These are phyloP conservation scores for Mylabris phalerata DNA, from an alignment of 1,140 invertebrate genomes.

Conservation along the genomic window DNA sequence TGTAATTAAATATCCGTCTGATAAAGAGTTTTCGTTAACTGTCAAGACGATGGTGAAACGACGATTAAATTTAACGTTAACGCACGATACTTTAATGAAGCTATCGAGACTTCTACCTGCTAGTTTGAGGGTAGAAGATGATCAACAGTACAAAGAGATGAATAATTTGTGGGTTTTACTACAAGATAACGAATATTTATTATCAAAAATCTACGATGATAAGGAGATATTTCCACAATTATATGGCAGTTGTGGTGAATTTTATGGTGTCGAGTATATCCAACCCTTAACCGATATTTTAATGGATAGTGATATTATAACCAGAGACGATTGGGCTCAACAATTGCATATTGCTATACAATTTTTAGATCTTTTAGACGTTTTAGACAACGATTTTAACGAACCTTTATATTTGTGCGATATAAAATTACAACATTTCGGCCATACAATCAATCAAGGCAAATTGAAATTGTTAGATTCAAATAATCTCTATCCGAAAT, in stretches of 20 bases:
- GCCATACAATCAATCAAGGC: slow-evolving; percentile 44
- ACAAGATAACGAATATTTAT: slow-evolving; percentile 60
- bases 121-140: slow-evolving; percentile 37
- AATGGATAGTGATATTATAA: slow-evolving; percentile 35
- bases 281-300: slow-evolving; percentile 44
- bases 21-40: slow-evolving; percentile 48
- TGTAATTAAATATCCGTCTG: slow-evolving; percentile 45
- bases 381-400: slow-evolving; percentile 49
- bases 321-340: slow-evolving; percentile 44
- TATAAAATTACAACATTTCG: slow-evolving; percentile 61
- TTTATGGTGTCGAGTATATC: slow-evolving; percentile 54
- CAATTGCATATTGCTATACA: slow-evolving; percentile 50
- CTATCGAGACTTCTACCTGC: slow-evolving; percentile 43
- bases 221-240: slow-evolving; percentile 56
- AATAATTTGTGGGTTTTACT: slow-evolving; percentile 55
- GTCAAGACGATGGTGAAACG: slow-evolving; percentile 45
- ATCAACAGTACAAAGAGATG: slow-evolving; percentile 48
- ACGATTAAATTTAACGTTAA: slow-evolving; percentile 49
- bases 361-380: slow-evolving; percentile 54
- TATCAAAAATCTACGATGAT: slow-evolving; percentile 52
- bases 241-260: slow-evolving; percentile 58
- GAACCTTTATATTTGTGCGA: slow-evolving; percentile 59
- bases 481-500: slow-evolving; percentile 49
- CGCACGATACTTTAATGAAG: slow-evolving; percentile 43
- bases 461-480: slow-evolving; percentile 55